Conservation (phyloP, 2,113 vertebrate species). For the Paralichthys olivaceus region DNA sequence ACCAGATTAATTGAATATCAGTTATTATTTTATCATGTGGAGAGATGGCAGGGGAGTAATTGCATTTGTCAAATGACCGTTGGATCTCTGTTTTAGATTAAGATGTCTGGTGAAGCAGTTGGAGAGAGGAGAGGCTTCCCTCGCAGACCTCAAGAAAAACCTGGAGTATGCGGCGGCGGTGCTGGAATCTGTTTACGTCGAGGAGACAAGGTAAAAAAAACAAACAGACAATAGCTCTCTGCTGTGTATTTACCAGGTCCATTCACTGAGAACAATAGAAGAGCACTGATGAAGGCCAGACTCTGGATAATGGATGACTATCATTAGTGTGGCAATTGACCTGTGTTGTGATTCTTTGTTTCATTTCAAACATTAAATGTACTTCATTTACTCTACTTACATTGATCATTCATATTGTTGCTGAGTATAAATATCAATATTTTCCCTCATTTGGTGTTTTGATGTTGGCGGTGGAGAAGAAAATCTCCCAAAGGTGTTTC, state of each 20-base stretch:
- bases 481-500: no score
- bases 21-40: conserved; percentile 54
- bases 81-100: conserved; percentile 83
- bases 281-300: conserved; percentile 1
- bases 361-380: neutral
- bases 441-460: no score
- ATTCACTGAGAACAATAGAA: conserved; percentile 25
- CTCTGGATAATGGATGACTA: conserved; percentile 14
- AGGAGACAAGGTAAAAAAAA: conserved; percentile 90
- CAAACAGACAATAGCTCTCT: neutral
- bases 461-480: no score
- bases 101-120: conserved; percentile 95
- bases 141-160: conserved; percentile 97
- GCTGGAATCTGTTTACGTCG: conserved; percentile 96
- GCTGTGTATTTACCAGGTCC: conserved; percentile 1
- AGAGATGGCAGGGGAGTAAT: conserved; percentile 42
- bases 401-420: no score
- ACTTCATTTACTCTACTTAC: neutral
- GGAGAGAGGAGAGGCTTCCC: conserved; percentile 95
- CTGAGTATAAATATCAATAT: neutral
- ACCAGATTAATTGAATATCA: conserved; percentile 49
- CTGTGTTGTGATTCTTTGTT: neutral
- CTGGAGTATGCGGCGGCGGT: conserved; percentile 96
- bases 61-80: conserved; percentile 59
- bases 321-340: conserved; percentile 18